Evolutionary conservation across 2,888 invertebrate genomes (phyloP).

Genomic region (Yponomeuta cagnagella): DNA sequence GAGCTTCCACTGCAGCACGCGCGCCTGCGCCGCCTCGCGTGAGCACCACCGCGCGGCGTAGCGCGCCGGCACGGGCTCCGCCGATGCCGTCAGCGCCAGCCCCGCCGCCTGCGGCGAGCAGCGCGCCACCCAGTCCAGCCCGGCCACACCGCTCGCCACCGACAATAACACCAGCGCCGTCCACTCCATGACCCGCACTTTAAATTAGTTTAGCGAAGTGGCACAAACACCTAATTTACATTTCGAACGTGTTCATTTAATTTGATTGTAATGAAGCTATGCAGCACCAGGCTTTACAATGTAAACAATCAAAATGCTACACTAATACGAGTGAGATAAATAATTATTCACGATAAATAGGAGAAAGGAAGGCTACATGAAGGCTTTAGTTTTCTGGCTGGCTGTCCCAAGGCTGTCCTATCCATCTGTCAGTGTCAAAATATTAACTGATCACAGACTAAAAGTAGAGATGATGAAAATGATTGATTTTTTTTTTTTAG

Average conservation of each 20-base stretch:
- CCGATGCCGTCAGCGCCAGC: background rate
- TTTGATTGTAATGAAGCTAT: background rate
- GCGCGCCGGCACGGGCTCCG: conserved; percentile 2
- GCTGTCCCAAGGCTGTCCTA: too few relatives aligned
- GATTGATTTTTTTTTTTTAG: too few relatives aligned
- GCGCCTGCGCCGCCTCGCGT: background rate
- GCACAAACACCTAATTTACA: conserved; percentile 1
- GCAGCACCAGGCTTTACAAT: background rate
- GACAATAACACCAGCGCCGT: background rate
- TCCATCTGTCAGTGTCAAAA: too few relatives aligned
- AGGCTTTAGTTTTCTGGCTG: too few relatives aligned
- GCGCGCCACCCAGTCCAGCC: background rate
- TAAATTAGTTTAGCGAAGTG: background rate
- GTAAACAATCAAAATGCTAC: background rate
- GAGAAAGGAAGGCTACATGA: too few relatives aligned
- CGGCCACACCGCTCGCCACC: background rate
- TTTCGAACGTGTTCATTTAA: background rate
- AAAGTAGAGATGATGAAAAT: too few relatives aligned
- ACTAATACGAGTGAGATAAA: background rate
- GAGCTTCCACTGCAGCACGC: background rate
- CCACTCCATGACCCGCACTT: background rate
- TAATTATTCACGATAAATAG: background rate
- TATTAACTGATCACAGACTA: too few relatives aligned
- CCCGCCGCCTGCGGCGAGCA: background rate
- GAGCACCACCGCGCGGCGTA: conserved; percentile 11